A percentile compares a stretch with the other conserved stretches of the same genome.
Evolutionary conservation across 2,888 invertebrate genomes (phyloP).

Genomic region (Dryomyza anilis): DNA sequence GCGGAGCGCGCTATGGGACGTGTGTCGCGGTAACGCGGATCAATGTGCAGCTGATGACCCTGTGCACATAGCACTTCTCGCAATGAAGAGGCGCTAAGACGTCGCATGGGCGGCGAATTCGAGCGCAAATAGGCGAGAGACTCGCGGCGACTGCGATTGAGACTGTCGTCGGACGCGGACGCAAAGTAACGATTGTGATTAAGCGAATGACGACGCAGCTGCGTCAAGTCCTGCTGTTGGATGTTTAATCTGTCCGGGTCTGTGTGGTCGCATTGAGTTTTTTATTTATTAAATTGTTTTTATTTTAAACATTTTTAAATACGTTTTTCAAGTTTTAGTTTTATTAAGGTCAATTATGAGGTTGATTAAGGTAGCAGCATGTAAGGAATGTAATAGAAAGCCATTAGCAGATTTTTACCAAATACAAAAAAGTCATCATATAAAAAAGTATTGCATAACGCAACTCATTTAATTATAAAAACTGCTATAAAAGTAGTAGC

Average conservation of each 20-base stretch:
- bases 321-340: no score
- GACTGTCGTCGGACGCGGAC: conserved; percentile 59
- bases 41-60: conserved; percentile 57
- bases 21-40: conserved; percentile 60
- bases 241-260: conserved; percentile 31
- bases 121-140: conserved; percentile 44
- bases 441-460: no score
- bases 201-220: conserved; percentile 45
- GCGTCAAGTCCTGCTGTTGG: conserved; percentile 4
- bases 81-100: conserved; percentile 56
- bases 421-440: no score
- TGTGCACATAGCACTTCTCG: conserved; percentile 57
- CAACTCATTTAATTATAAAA: no score
- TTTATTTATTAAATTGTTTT: no score
- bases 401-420: conserved; percentile 22
- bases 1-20: conserved; percentile 57
- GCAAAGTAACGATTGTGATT: conserved; percentile 47
- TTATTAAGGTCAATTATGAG: conserved; percentile 27
- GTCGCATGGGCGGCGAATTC: conserved; percentile 48
- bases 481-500: no score
- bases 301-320: no score
- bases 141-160: conserved; percentile 54
- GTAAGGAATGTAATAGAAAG: conserved; percentile 37
- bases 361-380: conserved; percentile 44
- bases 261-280: conserved; percentile 13